These are phyloP conservation scores for Albula glossodonta DNA, from an alignment of 2,113 vertebrate species.

Conservation along the genomic window DNA sequence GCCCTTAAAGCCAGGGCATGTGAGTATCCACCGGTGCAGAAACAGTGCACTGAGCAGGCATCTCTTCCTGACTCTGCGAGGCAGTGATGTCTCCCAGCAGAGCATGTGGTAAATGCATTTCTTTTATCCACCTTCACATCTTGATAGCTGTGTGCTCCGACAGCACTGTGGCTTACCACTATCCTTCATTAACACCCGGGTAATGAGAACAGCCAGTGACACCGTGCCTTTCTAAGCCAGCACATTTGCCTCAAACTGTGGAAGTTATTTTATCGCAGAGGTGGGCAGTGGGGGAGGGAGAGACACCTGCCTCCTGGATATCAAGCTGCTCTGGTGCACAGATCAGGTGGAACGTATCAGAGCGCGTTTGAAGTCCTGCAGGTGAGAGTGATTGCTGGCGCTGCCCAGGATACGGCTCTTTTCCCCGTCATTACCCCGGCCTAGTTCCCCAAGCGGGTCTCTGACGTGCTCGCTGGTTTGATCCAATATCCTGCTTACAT, in stretches of 20 bases:
- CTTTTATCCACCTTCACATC: constrained; percentile 2
- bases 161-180: not conserved
- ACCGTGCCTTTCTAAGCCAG: not conserved
- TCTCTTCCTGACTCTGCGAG: not conserved
- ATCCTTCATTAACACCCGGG: constrained; percentile 11
- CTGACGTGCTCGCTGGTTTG: no score
- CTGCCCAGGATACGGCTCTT: constrained; percentile 22
- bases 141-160: not conserved
- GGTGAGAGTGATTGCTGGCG: constrained; percentile 45
- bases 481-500: not conserved
- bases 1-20: no score
- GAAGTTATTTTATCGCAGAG: no score
- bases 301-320: not conserved
- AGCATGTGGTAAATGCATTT: constrained; percentile 13
- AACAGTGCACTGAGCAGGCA: not conserved
- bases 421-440: constrained; percentile 28
- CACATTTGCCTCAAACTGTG: not conserved
- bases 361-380: constrained; percentile 33
- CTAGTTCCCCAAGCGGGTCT: not conserved
- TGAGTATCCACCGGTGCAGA: not conserved
- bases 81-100: constrained; percentile 2
- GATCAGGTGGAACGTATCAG: constrained; percentile 4
- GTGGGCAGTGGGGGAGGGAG: not conserved
- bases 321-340: not conserved
- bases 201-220: not conserved